Percentiles rank a stretch among this genome's conserved stretches.
These are phyloP conservation scores for Drosophila sucinea DNA, from an alignment of 1,140 invertebrate species.

Conservation along the genomic window DNA sequence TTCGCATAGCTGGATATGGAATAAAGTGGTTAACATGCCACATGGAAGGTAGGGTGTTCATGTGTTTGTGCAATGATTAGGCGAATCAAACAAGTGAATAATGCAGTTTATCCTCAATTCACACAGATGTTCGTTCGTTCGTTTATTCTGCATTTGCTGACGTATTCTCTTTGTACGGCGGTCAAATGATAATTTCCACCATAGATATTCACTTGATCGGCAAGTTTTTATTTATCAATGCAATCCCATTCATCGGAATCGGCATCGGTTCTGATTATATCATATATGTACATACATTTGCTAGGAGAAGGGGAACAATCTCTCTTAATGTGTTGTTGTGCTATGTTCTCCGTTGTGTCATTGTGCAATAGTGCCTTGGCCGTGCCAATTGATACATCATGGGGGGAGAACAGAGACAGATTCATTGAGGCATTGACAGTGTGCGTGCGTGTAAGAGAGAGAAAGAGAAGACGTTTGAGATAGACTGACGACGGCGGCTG, in stretches of 20 bases:
- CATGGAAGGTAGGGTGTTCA: too few species aligned
- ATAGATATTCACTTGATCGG: slow-evolving; percentile 3
- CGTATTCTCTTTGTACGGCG: neutral
- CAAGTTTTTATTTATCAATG: slow-evolving; percentile 4
- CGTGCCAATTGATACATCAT: slow-evolving; percentile 8
- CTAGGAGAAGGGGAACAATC: neutral
- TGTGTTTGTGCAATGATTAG: too few species aligned
- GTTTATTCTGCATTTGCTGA: neutral
- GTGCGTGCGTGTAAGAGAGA: neutral
- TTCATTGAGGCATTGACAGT: neutral
- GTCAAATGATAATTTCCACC: neutral
- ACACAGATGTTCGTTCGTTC: neutral
- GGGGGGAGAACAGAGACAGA: neutral
- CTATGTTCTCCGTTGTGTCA: slow-evolving; percentile 5
- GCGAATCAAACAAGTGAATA: too few species aligned
- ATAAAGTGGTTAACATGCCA: too few species aligned
- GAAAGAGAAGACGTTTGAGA: neutral
- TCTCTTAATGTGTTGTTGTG: neutral
- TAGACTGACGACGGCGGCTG: neutral
- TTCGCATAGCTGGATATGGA: neutral
- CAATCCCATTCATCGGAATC: slow-evolving; percentile 9
- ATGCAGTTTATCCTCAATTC: too few species aligned
- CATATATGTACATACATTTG: neutral
- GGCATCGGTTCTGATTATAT: slow-evolving; percentile 11
- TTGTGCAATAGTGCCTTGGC: slow-evolving; percentile 13